Evolutionary conservation across 1,140 invertebrate species (phyloP).

Genomic region (Musca domestica): DNA sequence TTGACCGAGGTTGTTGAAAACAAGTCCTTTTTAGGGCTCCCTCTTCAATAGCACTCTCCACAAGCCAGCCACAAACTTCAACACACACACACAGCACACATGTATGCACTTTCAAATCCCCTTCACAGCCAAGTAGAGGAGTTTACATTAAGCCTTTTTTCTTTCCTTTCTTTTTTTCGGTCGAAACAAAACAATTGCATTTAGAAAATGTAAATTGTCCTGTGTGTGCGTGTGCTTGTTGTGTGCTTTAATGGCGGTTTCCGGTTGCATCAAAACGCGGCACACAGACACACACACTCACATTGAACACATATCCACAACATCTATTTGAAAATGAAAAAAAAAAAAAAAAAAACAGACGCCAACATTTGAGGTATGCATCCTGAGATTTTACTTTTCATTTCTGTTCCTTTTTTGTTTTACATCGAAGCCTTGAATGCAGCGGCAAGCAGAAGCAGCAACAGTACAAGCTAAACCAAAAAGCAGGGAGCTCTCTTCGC

Average conservation of each 20-base stretch:
- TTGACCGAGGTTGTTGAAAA: too few relatives aligned
- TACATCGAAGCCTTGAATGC: constrained; percentile 4
- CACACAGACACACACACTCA: background rate
- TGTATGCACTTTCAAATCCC: too few relatives aligned
- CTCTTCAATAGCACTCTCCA: too few relatives aligned
- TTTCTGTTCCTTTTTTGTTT: background rate
- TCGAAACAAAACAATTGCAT: too few relatives aligned
- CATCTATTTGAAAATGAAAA: constrained; percentile 16
- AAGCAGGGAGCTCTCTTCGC: constrained; percentile 34
- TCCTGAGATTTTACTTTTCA: background rate
- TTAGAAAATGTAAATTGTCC: too few relatives aligned
- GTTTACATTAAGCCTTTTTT: too few relatives aligned
- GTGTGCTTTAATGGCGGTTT: constrained; percentile 50
- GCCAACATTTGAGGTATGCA: background rate
- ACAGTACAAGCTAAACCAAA: constrained; percentile 29
- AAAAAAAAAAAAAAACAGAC: too few relatives aligned
- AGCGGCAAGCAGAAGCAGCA: background rate
- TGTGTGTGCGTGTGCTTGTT: background rate
- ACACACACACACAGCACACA: too few relatives aligned
- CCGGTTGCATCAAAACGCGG: constrained; percentile 43
- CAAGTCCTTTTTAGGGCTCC: too few relatives aligned
- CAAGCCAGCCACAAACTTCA: too few relatives aligned
- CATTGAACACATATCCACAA: background rate
- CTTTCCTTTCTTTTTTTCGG: too few relatives aligned
- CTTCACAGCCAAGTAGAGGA: too few relatives aligned